Evolutionary conservation across 2,113 vertebrate species (phyloP), one percentile per base, ranked within the genome.

Genomic region (Odocoileus hemionus): DNA sequence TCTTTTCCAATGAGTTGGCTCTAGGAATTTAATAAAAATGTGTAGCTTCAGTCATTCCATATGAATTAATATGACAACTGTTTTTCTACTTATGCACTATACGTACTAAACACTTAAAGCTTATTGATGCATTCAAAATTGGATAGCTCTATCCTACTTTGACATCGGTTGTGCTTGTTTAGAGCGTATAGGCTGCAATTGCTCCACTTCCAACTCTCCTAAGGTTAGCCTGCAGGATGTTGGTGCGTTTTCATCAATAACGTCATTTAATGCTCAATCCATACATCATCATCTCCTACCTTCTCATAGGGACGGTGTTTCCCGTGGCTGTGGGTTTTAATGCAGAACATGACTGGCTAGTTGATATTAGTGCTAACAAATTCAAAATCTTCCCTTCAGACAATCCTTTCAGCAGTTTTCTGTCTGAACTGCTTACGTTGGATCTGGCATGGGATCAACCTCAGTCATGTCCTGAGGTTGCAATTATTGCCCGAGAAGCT

Each of bases 301-400:
- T n/a, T 83, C 57, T 97, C 15, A n/a, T 13, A 93, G 57, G 78
- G 7, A 95, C 90, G 94, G 95, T 80, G 90, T 98, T 98, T 94
- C 89, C 95, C 67, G 33, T 64, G 91, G 86, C 94, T 92, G 76
- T 95, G 91, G 90, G 7, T 91, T 98, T 97, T 96, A 96, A 97
- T 83, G 93, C 8, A 52, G 67, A 95, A 98, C n/a, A 97, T 96
- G 96, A 92, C 89, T 97, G 91, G 84, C 80, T 58, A 92, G 70
- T 97, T 98, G 95, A 97, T 96, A 95, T 98, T 97, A 97, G 79
- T 97, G 97, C 98, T 97, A 98, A 98, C 96, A 91, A 76, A 96
- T 97, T 97, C 92, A 74, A 88, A 98, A 94, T 97, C 47, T 97
- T 97, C 97, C 96, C 96, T 96, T 95, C 96, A 98, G 97, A 93